Conservation (phyloP, 2,797 vertebrate genomes). For the Meda fulgida region DNA sequence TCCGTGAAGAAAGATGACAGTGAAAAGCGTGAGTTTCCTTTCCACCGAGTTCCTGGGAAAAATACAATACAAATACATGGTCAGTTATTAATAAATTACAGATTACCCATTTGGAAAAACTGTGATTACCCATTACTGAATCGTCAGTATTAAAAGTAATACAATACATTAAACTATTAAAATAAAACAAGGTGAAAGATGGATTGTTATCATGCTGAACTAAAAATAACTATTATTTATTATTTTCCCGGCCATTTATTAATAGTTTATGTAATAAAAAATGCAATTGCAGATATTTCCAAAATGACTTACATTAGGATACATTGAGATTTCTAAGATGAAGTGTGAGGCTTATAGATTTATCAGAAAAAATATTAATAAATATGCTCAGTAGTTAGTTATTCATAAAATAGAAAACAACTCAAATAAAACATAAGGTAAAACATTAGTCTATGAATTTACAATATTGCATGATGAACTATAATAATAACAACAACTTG, state of each 20-base stretch:
- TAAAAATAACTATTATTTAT: not conserved
- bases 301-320: not conserved
- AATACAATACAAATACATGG: no score
- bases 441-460: not conserved
- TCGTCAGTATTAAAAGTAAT: not conserved
- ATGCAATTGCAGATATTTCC: not conserved
- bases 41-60: not conserved
- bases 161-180: no score
- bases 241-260: not conserved
- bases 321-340: not conserved
- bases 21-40: slow-evolving; percentile 4
- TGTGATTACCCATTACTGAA: not conserved
- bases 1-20: slow-evolving; percentile 8
- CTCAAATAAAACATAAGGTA: not conserved
- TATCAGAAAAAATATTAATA: not conserved
- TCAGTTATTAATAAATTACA: not conserved
- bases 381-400: not conserved
- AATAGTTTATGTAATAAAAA: not conserved
- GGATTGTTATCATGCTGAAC: not conserved
- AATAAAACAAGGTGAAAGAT: no score
- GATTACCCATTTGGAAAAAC: not conserved
- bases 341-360: not conserved
- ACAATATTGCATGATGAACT: not conserved
- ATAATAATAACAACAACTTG: not conserved
- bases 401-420: not conserved